Conservation (phyloP, 2,888 invertebrate genomes). For the Drosophila merina region DNA sequence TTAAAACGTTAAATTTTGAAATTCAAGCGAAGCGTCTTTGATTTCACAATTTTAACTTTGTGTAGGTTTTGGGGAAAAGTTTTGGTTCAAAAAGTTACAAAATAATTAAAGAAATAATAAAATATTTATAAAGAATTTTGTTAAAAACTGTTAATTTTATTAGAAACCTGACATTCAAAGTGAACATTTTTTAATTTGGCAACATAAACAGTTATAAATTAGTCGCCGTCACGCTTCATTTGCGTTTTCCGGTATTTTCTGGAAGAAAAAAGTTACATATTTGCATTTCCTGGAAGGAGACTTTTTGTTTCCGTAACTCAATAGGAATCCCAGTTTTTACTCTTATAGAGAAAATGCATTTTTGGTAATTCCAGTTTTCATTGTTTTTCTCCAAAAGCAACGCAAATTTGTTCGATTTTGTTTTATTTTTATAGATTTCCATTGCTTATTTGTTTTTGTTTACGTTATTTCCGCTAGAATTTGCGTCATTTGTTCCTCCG, state of each 20-base stretch:
- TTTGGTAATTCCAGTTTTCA: slow-evolving; percentile 28
- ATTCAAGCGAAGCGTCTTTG: slow-evolving; percentile 22
- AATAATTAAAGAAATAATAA: not conserved
- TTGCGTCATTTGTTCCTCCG: slow-evolving; percentile 22
- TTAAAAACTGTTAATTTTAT: too few species aligned
- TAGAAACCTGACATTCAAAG: too few species aligned
- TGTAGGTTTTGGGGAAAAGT: not conserved
- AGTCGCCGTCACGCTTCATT: slow-evolving; percentile 38
- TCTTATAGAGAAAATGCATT: slow-evolving; percentile 5
- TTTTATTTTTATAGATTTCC: slow-evolving; percentile 1
- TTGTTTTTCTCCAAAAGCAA: slow-evolving; percentile 1
- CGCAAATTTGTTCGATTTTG: not conserved
- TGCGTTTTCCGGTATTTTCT: slow-evolving; percentile 2
- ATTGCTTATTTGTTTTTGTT: not conserved
- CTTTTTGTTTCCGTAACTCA: slow-evolving; percentile 18
- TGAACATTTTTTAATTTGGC: too few species aligned
- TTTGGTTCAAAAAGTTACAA: not conserved
- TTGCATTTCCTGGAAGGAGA: slow-evolving; percentile 17
- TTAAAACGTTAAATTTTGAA: slow-evolving; percentile 37
- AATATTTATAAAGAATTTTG: not conserved
- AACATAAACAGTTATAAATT: not conserved
- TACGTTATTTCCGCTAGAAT: slow-evolving; percentile 18
- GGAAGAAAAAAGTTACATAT: slow-evolving; percentile 1
- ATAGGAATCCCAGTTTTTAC: not conserved
- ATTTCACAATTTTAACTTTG: slow-evolving; percentile 9